Evolutionary conservation across 1,140 invertebrate species (phyloP).

Genomic region (Nephila pilipes): DNA sequence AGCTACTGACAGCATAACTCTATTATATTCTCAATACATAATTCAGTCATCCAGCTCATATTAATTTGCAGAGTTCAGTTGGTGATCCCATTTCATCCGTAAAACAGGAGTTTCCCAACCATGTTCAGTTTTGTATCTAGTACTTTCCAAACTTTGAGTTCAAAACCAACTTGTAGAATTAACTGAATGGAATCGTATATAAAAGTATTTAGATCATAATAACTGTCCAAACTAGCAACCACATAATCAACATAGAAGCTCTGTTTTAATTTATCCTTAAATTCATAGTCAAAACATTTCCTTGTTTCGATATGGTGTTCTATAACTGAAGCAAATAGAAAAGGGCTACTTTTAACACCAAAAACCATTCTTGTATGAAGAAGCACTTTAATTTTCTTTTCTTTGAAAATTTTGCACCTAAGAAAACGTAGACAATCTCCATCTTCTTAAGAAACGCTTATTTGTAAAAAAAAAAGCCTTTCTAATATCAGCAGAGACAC

Average conservation of each 20-base stretch:
- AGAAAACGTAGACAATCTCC: constrained; percentile 27
- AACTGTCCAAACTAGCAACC: no score
- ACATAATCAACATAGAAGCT: neutral
- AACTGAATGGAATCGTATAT: neutral
- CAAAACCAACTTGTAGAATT: neutral
- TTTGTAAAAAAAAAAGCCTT: no score
- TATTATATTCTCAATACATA: neutral
- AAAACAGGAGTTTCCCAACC: neutral
- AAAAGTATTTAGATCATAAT: no score
- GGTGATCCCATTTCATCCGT: neutral
- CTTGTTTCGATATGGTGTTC: neutral
- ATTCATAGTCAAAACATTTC: neutral
- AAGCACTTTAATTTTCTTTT: neutral
- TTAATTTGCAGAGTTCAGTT: neutral
- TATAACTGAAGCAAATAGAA: constrained; percentile 1
- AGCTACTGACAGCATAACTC: neutral
- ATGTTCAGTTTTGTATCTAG: neutral
- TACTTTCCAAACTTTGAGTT: neutral
- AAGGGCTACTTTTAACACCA: constrained; percentile 1
- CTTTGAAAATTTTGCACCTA: neutral
- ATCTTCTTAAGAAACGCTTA: no score
- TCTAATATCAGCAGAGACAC: no score
- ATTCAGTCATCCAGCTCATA: neutral
- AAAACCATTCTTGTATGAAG: constrained; percentile 5
- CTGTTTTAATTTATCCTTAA: neutral